Conservation (phyloP, 1,140 invertebrate species). For the Portunus trituberculatus region DNA sequence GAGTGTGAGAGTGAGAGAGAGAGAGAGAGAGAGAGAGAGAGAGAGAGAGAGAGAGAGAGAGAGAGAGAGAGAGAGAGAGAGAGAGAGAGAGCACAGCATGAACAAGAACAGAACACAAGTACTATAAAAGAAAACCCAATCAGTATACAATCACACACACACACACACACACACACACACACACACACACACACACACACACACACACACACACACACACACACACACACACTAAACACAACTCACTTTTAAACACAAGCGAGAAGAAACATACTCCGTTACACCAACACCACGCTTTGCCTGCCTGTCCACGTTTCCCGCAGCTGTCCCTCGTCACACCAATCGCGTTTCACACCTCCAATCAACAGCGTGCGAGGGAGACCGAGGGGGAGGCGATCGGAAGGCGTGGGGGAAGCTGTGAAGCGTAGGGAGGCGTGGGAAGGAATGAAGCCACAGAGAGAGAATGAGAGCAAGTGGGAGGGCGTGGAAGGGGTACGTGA, state of each 20-base stretch:
- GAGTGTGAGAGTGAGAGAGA: background rate
- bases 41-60: slow-evolving; percentile 20
- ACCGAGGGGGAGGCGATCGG: background rate
- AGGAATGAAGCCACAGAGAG: no score
- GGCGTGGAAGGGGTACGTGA: background rate
- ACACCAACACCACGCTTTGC: background rate
- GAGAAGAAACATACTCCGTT: no score
- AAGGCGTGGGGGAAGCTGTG: no score
- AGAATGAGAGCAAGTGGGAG: background rate
- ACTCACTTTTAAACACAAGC: background rate
- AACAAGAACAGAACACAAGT: background rate
- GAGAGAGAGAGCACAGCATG: background rate
- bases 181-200: background rate
- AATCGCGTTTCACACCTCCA: slow-evolving; percentile 9
- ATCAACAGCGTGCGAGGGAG: background rate
- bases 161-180: background rate
- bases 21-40: background rate
- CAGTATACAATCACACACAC: background rate
- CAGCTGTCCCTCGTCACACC: background rate
- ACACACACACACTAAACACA: background rate
- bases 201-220: background rate
- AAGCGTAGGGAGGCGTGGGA: no score
- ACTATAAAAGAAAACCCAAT: background rate
- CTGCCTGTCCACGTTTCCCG: background rate
- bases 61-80: slow-evolving; percentile 28